Conservation (phyloP, 2,888 invertebrate species). For the Netelia fuscicornis region DNA sequence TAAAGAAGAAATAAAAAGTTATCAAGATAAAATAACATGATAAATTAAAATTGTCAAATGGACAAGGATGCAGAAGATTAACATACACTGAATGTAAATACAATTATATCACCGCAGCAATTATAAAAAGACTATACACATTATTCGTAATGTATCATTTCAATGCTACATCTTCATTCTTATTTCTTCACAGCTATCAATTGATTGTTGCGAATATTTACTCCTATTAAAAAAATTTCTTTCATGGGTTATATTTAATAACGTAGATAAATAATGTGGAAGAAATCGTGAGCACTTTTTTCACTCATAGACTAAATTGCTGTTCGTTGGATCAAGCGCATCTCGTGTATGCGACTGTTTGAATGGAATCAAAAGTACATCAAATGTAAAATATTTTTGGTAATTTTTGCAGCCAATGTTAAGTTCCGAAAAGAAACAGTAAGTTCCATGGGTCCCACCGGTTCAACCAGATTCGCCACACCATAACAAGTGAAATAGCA, state of each 20-base stretch:
- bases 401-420: constrained; percentile 9
- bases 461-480: neutral
- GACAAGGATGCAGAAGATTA: constrained; percentile 41
- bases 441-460: neutral
- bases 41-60: constrained; percentile 44
- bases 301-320: neutral
- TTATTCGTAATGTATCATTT: constrained; percentile 21
- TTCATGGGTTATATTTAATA: neutral
- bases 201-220: neutral
- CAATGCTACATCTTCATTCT: constrained; percentile 4
- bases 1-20: constrained; percentile 25
- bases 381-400: neutral
- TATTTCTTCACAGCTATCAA: neutral
- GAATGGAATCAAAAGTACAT: constrained; percentile 37
- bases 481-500: constrained; percentile 48
- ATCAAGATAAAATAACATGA: constrained; percentile 37
- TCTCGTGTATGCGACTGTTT: neutral
- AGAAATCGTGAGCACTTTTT: constrained; percentile 1
- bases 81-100: constrained; percentile 40
- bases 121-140: constrained; percentile 37
- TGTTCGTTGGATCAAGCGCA: neutral
- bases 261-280: neutral
- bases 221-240: neutral
- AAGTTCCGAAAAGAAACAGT: neutral
- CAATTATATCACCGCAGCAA: constrained; percentile 32